Base-by-base conservation (phyloP, 2,888 invertebrate genomes). In the Ormyrus labotus region DNA sequence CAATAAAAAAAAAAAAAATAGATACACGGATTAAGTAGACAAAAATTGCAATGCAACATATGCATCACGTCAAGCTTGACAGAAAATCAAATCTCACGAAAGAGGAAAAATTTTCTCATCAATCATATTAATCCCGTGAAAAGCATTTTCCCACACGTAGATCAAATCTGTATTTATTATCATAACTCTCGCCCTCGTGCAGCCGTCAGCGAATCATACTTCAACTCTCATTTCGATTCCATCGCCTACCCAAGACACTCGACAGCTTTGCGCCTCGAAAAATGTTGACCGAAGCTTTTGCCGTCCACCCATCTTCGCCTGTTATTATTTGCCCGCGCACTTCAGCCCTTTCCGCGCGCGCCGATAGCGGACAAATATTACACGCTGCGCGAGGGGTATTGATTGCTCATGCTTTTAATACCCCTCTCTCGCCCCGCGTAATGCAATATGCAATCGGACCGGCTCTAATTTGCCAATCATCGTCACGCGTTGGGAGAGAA, bases 391-490 rank as follows among this genome's bases (percentile, higher is more conserved):
- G 13, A 10, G n/a, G 58, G 60, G 11, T 68, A 79, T 69, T 51
- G 69, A 69, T 75, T 75, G 53, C 57, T 47, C 47, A 19, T 50
- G 48, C 34, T 47, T 10, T 34, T 34, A 34, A 34, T 53, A 6
- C 58, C 47, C 8, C 60, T 51, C 34, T 61, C 7, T 57, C n/a
- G 9, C 71, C 7, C 68, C 73, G 5, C 47, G n/a, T 71, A 78
- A 78, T 78, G 71, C 71, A 71, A 72, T 78, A 72, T 57, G 34
- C 34, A 34, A 70, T 9, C 9, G 50, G 53, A 45, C 13, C 61
- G 34, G 11, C 68, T 73, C 69, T 73, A 81, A 81, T 81, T 81
- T 81, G 69, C 77, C 60, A 69, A 81, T 81, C 77, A 77, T 77
- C 72, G 57, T 76, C 57, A n/a, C 34, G 3, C 34, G 34, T 4